Evolutionary conservation across 1,140 invertebrate genomes (phyloP), one percentile per base, ranked within the genome.

Genomic region (Drosophila fuyamai): DNA sequence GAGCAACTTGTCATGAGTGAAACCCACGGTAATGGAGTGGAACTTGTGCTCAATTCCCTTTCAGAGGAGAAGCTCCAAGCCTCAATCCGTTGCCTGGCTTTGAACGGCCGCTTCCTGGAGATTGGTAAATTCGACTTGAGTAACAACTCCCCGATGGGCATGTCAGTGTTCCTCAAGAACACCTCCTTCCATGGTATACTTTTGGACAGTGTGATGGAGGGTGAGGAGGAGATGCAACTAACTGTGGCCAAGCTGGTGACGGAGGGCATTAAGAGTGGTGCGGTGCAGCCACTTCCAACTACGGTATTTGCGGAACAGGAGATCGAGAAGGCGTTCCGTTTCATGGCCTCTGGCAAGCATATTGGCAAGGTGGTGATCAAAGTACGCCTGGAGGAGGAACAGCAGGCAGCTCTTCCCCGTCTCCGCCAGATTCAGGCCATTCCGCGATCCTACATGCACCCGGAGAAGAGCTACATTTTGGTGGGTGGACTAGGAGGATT

Each of bases 81-180:
- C 6, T 98, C 97, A 48, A 93, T 99, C 4, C 95, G 98, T 51
- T 98, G 98, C 89, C 93, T 99, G 23, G 97, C 96, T 1, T 93
- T 95, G 46, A 97, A 98, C 89, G 98, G 98, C 27, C 95, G 98
- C 29, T 99, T 99, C 93, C 94, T 99, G 18, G 98, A 99, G 94
- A 99, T 99, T 84, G 98, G 98, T 65, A 99, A 99, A 93, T 97
- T 96, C 65, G 98, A 99, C 93, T 93, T 99, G 18, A 97, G 97
- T 0, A 98, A 98, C 80, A 97, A 99, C 91, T 96, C 94, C 7
- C 92, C 95, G 3, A 89, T 99, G 53, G 98, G 98, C 10, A 99
- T 99, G 98, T 94, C 97, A 0, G 91, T 99, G 1, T 99, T 99
- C 93, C 93, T 99, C 66, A 99, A 98, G 89, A 99, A 99, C 89